These are phyloP conservation scores for Petrolisthes manimaculis DNA, from an alignment of 2,888 invertebrate species.

Conservation along the genomic window DNA sequence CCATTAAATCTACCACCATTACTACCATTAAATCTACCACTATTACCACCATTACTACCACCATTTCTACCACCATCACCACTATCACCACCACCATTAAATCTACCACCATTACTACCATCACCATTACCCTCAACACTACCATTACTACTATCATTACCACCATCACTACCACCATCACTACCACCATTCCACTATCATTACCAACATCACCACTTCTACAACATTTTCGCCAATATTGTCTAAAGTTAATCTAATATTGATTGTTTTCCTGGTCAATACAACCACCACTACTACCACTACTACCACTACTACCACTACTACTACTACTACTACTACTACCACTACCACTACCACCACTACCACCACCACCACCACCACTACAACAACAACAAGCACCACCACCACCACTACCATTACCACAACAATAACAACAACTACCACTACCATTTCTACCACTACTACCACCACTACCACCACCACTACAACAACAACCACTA, in stretches of 20 bases:
- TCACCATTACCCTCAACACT: not conserved
- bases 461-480: not conserved
- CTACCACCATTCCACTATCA: not conserved
- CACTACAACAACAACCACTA: not conserved
- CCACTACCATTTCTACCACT: not conserved
- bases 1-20: not conserved
- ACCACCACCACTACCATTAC: not conserved
- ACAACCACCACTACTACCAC: constrained; percentile 15
- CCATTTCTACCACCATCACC: not conserved
- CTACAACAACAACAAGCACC: not conserved
- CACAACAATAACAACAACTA: not conserved
- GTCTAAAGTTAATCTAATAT: not conserved
- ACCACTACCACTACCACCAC: not conserved
- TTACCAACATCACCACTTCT: not conserved
- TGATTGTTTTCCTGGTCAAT: not conserved
- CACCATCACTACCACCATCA: too few relatives aligned
- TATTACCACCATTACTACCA: not conserved
- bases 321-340: not conserved
- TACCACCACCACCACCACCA: not conserved
- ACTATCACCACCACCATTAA: not conserved
- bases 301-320: not conserved
- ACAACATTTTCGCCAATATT: not conserved
- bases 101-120: not conserved
- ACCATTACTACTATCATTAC: not conserved
- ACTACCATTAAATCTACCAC: constrained; percentile 9